Base-by-base conservation (phyloP, 2,113 vertebrate species). In the Struthidea cinerea region DNA sequence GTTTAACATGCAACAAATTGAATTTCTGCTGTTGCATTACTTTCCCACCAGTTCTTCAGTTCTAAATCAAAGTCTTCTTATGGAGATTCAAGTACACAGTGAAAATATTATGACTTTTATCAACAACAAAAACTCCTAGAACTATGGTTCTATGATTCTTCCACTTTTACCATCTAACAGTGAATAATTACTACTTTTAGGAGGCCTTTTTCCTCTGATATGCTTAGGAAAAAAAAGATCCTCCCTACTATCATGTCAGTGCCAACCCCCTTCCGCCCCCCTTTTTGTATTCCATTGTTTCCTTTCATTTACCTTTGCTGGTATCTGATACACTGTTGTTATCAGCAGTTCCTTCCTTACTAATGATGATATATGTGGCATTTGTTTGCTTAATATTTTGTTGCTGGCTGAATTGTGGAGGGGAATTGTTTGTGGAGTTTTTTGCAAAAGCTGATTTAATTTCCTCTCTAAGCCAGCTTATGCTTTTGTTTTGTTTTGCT, bases 381-480 rank as follows among this genome's bases (percentile, higher is more conserved):
- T 84, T 77, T 71, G 26, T 94, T 90, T 94, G 76, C 86, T 93
- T 89, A 87, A 67, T 89, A 47, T 84, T 94, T 80, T 91, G 83
- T 87, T 96, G 64, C 94, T 89, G 86, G 69, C 80, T 84, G 90
- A 90, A 88, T 74, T 55, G 67, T 90, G 63, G n/a, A 85, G 15
- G 33, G 35, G 23, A 44, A 65, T 77, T 92, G 55, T 94, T 96
- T 95, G 71, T 81, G 76, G 20, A 92, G 22, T 35, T 55, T 93
- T 95, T 91, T 75, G 86, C 57, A 92, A 94, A 95, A 94, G 87
- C 69, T 92, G 87, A 89, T 94, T 90, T 89, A 94, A 94, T 96
- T 97, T 95, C 95, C 91, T 93, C 47, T 92, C 56, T 70, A 70
- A 94, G 17, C 3, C 76, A 92, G 33, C 19, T 67, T 92, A 50